Conservation (phyloP, 2,888 invertebrate genomes). For the Branchipolynoe longqiensis region DNA sequence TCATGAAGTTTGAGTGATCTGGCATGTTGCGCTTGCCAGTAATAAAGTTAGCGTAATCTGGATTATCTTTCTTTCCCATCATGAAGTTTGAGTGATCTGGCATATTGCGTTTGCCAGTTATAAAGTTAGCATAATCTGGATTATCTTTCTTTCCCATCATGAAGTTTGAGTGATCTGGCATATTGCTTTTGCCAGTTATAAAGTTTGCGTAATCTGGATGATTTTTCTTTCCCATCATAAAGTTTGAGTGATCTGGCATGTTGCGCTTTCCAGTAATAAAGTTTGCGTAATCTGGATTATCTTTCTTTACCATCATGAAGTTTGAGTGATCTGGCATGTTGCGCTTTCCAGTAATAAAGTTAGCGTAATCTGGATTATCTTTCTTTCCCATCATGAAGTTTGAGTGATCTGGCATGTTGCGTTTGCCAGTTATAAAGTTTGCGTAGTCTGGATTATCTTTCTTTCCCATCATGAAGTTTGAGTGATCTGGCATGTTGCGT, state of each 20-base stretch:
- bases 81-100: conserved; percentile 41
- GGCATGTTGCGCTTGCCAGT: conserved; percentile 30
- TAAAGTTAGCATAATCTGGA: conserved; percentile 16
- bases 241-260: conserved; percentile 11
- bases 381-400: conserved; percentile 55
- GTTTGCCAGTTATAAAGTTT: conserved; percentile 27
- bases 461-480: conserved; percentile 41
- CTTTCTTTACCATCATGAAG: conserved; percentile 28
- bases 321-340: conserved; percentile 5
- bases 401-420: conserved; percentile 21
- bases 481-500: conserved; percentile 6
- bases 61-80: neutral
- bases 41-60: conserved; percentile 28
- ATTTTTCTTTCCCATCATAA: conserved; percentile 55
- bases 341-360: conserved; percentile 17
- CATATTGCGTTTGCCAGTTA: conserved; percentile 51
- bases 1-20: conserved; percentile 6
- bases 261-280: conserved; percentile 47
- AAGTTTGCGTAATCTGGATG: conserved; percentile 24
- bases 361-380: conserved; percentile 22
- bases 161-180: neutral
- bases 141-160: conserved; percentile 45
- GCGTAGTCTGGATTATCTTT: neutral
- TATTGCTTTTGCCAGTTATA: neutral
- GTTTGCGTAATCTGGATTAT: neutral